Base-by-base conservation (phyloP, 2,888 invertebrate species). In the Xylota segnis region DNA sequence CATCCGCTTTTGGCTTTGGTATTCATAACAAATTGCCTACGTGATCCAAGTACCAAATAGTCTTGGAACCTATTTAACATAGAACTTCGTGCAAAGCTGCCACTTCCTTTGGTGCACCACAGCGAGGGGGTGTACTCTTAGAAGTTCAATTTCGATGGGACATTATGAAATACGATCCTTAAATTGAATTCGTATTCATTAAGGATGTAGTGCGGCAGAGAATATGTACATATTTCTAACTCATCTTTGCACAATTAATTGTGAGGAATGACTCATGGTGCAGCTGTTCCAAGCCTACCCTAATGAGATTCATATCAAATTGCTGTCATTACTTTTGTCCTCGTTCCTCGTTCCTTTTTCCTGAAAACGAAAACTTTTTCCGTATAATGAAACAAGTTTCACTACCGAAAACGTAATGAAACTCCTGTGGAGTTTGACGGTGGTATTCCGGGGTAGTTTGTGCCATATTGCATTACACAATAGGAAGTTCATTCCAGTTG, bases 21-120 rank as follows among this genome's bases (percentile, higher is more conserved):
- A 79, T 79, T 72, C 79, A 79, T 79, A 79, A 79, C 79, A 79
- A 79, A 79, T 79, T 79, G 79, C 52, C 72, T 79, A 79, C 79
- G 79, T 79, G 79, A 63, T 66, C 52, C 71, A 59, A 27, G 40
- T 74, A 52, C 45, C 40, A 79, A 79, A 5, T 18, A 66, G 58
- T 32, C 47, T 18, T 29, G 58, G 59, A 66, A 66, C 74, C 79
- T 79, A 79, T 43, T 72, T 66, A 65, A 66, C 47, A 65, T 65
- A 52, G 71, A 50, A 58, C 47, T 72, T 47, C 58, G 65, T 79
- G 79, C 50, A 29, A 58, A 65, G 58, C 40, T 78, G 58, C 27
- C 56, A 63, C 56, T 71, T 77, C 77, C 50, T 16, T 16, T 52
- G 16, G n/a, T 32, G 68, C 32, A 52, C 10, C 7, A 47, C 0